Evolutionary conservation across 2,888 invertebrate genomes (phyloP).

Genomic region (Stomorhina lunata): DNA sequence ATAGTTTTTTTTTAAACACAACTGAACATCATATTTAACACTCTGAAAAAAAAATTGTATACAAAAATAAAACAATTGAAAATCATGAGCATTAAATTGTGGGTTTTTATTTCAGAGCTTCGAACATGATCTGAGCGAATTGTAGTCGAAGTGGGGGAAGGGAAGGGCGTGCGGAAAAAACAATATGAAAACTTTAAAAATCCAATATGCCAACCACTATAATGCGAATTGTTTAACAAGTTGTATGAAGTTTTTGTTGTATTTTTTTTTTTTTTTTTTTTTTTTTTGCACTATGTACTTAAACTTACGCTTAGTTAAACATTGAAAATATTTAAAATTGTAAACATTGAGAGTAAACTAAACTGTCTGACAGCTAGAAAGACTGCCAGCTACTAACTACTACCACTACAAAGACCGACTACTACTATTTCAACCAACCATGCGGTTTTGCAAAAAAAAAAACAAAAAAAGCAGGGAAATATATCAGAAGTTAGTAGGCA

Average conservation of each 20-base stretch:
- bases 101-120: background rate
- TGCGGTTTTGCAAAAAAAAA: slow-evolving; percentile 21
- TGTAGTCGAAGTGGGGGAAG: background rate
- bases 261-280: background rate
- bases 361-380: slow-evolving; percentile 50
- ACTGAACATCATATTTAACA: slow-evolving; percentile 47
- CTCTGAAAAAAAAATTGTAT: slow-evolving; percentile 1
- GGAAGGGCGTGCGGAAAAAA: background rate
- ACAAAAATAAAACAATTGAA: slow-evolving; percentile 44
- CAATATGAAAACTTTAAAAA: background rate
- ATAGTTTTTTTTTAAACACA: background rate
- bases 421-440: slow-evolving; percentile 42
- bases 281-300: slow-evolving; percentile 29
- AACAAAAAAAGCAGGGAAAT: background rate
- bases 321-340: slow-evolving; percentile 35
- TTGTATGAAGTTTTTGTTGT: slow-evolving; percentile 17
- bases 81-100: slow-evolving; percentile 53
- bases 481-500: slow-evolving; percentile 6
- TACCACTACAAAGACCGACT: slow-evolving; percentile 5
- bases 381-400: slow-evolving; percentile 39
- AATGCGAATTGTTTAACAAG: slow-evolving; percentile 58
- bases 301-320: slow-evolving; percentile 60
- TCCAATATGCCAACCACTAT: slow-evolving; percentile 43
- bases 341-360: slow-evolving; percentile 27
- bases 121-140: slow-evolving; percentile 5